Conservation (phyloP, 2,888 invertebrate species). For the Chloroclysta siterata region DNA sequence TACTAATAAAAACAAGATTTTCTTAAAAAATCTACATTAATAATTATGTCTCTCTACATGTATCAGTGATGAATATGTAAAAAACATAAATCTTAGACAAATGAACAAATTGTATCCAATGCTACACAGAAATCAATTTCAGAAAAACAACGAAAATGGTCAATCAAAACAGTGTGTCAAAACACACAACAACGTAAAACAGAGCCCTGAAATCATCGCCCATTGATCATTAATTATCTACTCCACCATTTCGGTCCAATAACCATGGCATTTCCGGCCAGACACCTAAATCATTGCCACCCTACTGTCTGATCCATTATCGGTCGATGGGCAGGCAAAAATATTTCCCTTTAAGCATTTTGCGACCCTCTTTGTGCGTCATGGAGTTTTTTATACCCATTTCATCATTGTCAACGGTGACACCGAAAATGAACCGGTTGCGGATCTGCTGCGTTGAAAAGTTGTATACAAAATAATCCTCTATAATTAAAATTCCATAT, state of each 20-base stretch:
- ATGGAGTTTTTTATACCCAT: conserved; percentile 42
- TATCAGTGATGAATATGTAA: no score
- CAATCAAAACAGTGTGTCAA: neutral
- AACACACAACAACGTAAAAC: conserved; percentile 7
- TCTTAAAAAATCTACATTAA: no score
- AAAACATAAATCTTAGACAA: neutral
- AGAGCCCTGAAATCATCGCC: conserved; percentile 16
- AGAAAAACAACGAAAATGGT: neutral
- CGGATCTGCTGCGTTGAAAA: no score
- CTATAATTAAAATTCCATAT: no score
- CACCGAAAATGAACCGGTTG: neutral
- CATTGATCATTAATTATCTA: conserved; percentile 42
- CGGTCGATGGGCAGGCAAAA: conserved; percentile 54
- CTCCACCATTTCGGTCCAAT: conserved; percentile 35
- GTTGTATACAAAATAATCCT: no score
- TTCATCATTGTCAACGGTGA: conserved; percentile 57
- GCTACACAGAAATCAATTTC: neutral
- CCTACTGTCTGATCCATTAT: conserved; percentile 61
- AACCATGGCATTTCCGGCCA: conserved; percentile 37
- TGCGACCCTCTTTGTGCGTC: conserved; percentile 42
- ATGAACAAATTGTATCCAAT: no score
- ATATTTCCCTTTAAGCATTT: conserved; percentile 58
- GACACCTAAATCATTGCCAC: conserved; percentile 47
- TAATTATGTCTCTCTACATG: no score
- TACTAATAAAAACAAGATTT: no score